Evolutionary conservation across 2,888 invertebrate genomes (phyloP).

Genomic region (Ypsolopha sequella): DNA sequence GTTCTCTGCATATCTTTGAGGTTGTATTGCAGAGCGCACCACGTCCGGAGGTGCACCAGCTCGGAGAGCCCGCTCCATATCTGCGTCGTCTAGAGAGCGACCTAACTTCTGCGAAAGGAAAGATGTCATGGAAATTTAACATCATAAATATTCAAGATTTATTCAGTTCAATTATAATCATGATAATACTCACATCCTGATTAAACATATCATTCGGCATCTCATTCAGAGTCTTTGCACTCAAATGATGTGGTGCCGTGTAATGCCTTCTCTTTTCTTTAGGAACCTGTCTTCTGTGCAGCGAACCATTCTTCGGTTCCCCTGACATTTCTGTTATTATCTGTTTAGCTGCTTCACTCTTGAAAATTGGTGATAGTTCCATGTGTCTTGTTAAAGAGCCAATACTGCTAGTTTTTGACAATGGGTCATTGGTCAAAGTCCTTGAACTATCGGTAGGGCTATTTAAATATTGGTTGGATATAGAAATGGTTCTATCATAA

Average conservation of each 20-base stretch:
- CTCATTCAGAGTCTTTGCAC: slow-evolving; percentile 72
- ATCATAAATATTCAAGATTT: neutral
- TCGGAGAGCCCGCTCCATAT: slow-evolving; percentile 87
- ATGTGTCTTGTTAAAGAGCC: slow-evolving; percentile 54
- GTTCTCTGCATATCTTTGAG: slow-evolving; percentile 77
- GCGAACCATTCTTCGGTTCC: slow-evolving; percentile 68
- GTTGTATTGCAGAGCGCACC: slow-evolving; percentile 81
- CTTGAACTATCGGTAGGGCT: slow-evolving; percentile 58
- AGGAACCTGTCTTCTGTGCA: slow-evolving; percentile 78
- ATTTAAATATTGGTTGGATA: slow-evolving; percentile 57
- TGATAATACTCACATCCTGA: slow-evolving; percentile 61
- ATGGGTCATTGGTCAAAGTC: slow-evolving; percentile 56
- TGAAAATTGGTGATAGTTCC: slow-evolving; percentile 84
- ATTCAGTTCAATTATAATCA: neutral
- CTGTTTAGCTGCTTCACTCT: slow-evolving; percentile 88
- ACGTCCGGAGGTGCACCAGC: slow-evolving; percentile 83
- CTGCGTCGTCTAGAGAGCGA: slow-evolving; percentile 85
- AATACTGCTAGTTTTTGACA: slow-evolving; percentile 61
- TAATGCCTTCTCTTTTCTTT: slow-evolving; percentile 88
- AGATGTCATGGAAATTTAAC: neutral
- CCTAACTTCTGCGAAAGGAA: slow-evolving; percentile 40
- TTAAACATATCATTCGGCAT: slow-evolving; percentile 56
- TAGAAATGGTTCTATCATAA: slow-evolving; percentile 45
- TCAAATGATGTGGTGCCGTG: slow-evolving; percentile 86
- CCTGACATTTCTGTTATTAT: slow-evolving; percentile 86